Evolutionary conservation across 2,888 invertebrate genomes (phyloP), one percentile per base, ranked within the genome.

Genomic region (Scaptomyza flava): DNA sequence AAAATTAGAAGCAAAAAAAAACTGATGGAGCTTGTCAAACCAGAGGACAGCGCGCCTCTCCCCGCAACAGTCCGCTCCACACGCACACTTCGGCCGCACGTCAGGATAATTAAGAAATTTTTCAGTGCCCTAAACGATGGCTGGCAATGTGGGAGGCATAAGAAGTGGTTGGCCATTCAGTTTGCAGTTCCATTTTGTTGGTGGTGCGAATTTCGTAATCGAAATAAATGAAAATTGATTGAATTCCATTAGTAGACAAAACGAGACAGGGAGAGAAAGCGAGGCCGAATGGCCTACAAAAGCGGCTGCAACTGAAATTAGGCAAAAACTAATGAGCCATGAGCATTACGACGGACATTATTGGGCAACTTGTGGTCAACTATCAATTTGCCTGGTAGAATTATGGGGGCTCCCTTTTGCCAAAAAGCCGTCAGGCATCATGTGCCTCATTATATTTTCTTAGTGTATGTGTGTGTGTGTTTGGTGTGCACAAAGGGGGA

Each of bases 161-260:
- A 46, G 72, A 58, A 68, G 56, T 65, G 63, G 46, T 34, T 23
- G 41, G 41, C 63, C 66, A 52, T 62, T 65, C 34, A 31, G 30
- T 65, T 38, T 46, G 27, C 20, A 51, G 59, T 45, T 58, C 52
- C 47, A 43, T 45, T 50, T 41, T 34, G 31, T 62, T 63, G 86
- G 72, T 82, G 83, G 77, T 77, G 87, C 81, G 84, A 83, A 74
- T 81, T 75, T 70, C 63, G 82, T 72, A 87, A 83, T 84, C 85
- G 87, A 84, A 85, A 72, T 88, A 89, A 89, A 89, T 89, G 89
- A 88, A 90, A 89, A 89, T 89, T 89, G 89, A 90, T 89, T 84
- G 90, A 90, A 89, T 86, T 89, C 87, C 89, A 87, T 89, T 87
- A 87, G 79, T 78, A 78, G 72, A 50, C 45, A 3, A 17, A 17